Evolutionary conservation across 2,888 invertebrate species (phyloP).

Genomic region (Flexamia atlantica): DNA sequence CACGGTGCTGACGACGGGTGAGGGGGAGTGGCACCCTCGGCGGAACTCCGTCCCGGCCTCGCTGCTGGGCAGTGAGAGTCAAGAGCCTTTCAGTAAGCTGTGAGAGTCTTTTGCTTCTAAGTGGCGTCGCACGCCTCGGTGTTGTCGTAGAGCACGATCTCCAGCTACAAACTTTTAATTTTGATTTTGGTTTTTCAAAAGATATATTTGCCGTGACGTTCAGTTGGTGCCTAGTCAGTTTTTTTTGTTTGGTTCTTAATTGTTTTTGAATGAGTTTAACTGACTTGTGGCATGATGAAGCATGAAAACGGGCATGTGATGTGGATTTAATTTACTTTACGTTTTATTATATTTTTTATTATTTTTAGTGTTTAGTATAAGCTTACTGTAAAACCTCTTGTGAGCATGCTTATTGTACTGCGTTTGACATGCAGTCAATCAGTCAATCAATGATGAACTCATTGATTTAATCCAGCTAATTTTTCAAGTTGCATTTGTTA

Average conservation of each 20-base stretch:
- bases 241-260: neutral
- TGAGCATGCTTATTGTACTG: too few species aligned
- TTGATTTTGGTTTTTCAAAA: neutral
- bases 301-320: slow-evolving; percentile 1
- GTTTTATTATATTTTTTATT: neutral
- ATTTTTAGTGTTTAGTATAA: neutral
- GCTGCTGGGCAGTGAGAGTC: slow-evolving; percentile 54
- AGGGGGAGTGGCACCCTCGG: slow-evolving; percentile 52
- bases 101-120: slow-evolving; percentile 70
- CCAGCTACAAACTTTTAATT: neutral
- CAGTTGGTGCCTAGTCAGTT: neutral
- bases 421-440: too few species aligned
- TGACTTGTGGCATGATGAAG: slow-evolving; percentile 2
- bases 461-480: too few species aligned
- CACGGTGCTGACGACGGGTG: slow-evolving; percentile 38
- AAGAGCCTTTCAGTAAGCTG: slow-evolving; percentile 70
- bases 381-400: too few species aligned
- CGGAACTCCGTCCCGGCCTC: slow-evolving; percentile 64
- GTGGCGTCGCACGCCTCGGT: slow-evolving; percentile 68
- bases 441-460: too few species aligned
- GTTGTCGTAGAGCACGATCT: slow-evolving; percentile 62
- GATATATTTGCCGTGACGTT: neutral
- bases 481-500: too few species aligned
- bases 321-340: neutral
- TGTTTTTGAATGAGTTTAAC: slow-evolving; percentile 14